Evolutionary conservation across 2,888 invertebrate species (phyloP).

Genomic region (Halictus quadricinctus): DNA sequence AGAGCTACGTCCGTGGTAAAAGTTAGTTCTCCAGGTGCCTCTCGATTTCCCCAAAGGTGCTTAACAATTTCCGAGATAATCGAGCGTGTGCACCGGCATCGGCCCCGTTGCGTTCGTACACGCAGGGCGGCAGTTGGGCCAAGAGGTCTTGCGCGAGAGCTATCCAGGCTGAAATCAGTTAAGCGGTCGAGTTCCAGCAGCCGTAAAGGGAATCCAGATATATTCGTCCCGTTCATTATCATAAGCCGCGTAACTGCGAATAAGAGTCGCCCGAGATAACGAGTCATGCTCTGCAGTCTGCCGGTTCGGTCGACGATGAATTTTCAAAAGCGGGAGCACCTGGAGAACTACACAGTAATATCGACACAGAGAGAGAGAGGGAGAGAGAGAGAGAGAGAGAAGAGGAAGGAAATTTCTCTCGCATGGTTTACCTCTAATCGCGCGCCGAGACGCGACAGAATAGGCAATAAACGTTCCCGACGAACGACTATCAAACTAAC

Average conservation of each 20-base stretch:
- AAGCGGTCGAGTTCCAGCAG: constrained; percentile 19
- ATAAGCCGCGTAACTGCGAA: constrained; percentile 55
- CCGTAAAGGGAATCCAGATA: constrained; percentile 39
- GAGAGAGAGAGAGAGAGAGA: neutral
- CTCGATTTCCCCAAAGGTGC: neutral
- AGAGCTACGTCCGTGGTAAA: neutral
- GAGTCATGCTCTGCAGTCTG: neutral
- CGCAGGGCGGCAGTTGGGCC: neutral
- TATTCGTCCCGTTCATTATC: constrained; percentile 54
- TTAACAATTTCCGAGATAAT: neutral
- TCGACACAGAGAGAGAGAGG: neutral
- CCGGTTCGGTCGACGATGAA: neutral
- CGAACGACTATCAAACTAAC: constrained; percentile 29
- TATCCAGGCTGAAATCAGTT: constrained; percentile 36
- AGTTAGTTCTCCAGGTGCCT: neutral
- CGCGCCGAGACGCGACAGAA: constrained; percentile 15
- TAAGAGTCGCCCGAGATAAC: constrained; percentile 38
- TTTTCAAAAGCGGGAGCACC: neutral
- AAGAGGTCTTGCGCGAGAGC: constrained; percentile 7
- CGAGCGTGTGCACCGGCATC: neutral
- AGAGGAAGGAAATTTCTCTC: neutral
- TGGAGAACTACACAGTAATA: neutral
- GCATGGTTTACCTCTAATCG: constrained; percentile 14
- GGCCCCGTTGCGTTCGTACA: neutral
- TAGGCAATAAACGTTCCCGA: constrained; percentile 25